phyloP scores from a whole-genome alignment of 2,797 vertebrate genomes.

The Enteromius trimaculatus region DNA sequence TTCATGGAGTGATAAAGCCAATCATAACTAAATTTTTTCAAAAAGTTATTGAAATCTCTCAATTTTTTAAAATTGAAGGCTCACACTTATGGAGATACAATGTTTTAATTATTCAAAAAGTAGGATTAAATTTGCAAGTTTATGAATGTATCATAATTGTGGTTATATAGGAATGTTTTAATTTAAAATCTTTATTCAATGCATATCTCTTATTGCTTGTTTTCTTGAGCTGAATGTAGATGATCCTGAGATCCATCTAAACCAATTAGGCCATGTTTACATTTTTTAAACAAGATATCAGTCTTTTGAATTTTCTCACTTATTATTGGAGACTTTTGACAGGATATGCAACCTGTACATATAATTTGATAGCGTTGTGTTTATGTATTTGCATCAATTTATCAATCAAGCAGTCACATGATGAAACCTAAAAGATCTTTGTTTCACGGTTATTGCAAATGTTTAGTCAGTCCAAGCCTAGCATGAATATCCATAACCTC shows the following conservation, averaged over 20 bases:
- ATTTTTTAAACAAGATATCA: background rate
- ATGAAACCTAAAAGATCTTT: slow-evolving; percentile 3
- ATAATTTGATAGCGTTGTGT: slow-evolving; percentile 28
- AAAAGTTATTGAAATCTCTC: background rate
- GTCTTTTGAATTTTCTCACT: background rate
- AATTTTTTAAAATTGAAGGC: background rate
- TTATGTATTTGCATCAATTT: slow-evolving; percentile 18
- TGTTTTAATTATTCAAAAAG: slow-evolving; percentile 8
- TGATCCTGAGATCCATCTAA: slow-evolving; percentile 21
- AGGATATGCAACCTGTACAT: slow-evolving; percentile 39
- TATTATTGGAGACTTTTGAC: background rate
- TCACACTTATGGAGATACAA: background rate
- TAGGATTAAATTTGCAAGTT: slow-evolving; percentile 19
- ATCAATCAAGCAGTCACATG: background rate
- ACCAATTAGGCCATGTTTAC: background rate
- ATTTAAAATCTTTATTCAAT: background rate
- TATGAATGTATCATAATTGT: slow-evolving; percentile 56
- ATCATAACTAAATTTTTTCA: background rate
- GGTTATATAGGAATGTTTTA: slow-evolving; percentile 22
- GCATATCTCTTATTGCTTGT: slow-evolving; percentile 3
- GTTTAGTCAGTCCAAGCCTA: slow-evolving; percentile 5
- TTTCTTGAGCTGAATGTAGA: slow-evolving; percentile 47
- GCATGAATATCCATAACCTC: background rate
- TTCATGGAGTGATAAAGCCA: slow-evolving; percentile 21
- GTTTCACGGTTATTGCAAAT: slow-evolving; percentile 3